Evolutionary conservation across 2,888 invertebrate genomes (phyloP), one percentile per base, ranked within the genome.

Genomic region (Poecilobothrus nobilitatus): DNA sequence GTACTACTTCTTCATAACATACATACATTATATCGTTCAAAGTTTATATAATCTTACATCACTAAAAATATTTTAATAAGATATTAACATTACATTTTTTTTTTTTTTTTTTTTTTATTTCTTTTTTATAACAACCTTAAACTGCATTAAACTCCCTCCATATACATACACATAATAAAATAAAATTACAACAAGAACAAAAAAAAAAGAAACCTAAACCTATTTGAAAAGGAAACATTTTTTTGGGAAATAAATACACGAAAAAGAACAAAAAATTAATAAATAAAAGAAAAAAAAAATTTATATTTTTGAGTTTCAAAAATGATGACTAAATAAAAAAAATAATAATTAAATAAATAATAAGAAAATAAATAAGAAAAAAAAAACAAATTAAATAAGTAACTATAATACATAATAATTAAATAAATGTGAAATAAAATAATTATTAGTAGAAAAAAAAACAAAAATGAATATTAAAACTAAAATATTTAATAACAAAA

Each of bases 351-450:
- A 65, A 70, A 70, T 71, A 75, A 73, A 72, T 74, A 73, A 72
- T 73, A 72, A 71, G 69, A 69, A 71, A 69, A 71, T 70, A 69
- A 62, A 73, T 73, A 75, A 74, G 74, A 71, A 71, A 71, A 73
- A 68, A 70, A 72, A 67, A 70, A 72, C 72, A 69, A 66, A 68
- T 71, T 69, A 70, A 71, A 71, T 71, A 66, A 73, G 72, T 71
- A 74, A 72, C 70, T 67, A 72, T 68, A 74, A 71, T 76, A 74
- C 73, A 75, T 74, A 75, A 74, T 75, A 74, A 76, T 76, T 77
- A 76, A 76, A 77, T 75, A 74, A 75, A 72, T 75, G 73, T 71
- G 71, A 68, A 73, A 34, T 69, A 63, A 67, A 65, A 67, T 73
- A 73, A 71, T 70, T 53, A n/a, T 53, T 53, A 53, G 53, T 53